phyloP scores from a whole-genome alignment of 2,113 vertebrate species.

The Condylura cristata region DNA sequence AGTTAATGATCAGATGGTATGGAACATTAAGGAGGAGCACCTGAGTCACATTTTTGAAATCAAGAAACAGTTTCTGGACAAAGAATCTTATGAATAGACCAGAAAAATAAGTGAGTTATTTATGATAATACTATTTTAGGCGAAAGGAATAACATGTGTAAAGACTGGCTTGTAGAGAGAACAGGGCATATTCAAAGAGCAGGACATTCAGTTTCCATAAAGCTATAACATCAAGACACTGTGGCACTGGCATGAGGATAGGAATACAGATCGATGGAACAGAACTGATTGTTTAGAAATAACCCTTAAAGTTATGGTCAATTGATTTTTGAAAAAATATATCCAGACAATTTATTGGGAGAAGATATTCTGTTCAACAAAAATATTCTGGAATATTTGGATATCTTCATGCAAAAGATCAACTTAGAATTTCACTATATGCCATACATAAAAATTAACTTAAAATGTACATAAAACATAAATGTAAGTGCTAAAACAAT shows the following conservation, averaged over 20 bases:
- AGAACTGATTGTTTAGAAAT: too few relatives aligned
- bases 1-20: neutral
- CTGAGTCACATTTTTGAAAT: slow-evolving; percentile 42
- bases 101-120: slow-evolving; percentile 32
- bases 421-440: neutral
- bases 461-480: neutral
- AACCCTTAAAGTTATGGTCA: too few relatives aligned
- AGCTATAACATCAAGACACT: neutral
- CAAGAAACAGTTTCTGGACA: neutral
- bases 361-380: neutral
- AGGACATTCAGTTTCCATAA: slow-evolving; percentile 6
- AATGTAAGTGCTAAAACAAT: neutral
- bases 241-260: neutral
- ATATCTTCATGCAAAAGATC: slow-evolving; percentile 2
- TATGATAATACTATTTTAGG: slow-evolving; percentile 22
- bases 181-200: slow-evolving; percentile 1
- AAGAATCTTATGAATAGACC: slow-evolving; percentile 3
- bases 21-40: slow-evolving; percentile 7
- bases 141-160: neutral
- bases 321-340: neutral
- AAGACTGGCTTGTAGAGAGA: slow-evolving; percentile 4
- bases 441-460: neutral
- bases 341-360: neutral
- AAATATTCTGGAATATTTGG: neutral
- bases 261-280: too few relatives aligned